Conservation (phyloP, 2,888 invertebrate species). For the Ferrisia virgata region DNA sequence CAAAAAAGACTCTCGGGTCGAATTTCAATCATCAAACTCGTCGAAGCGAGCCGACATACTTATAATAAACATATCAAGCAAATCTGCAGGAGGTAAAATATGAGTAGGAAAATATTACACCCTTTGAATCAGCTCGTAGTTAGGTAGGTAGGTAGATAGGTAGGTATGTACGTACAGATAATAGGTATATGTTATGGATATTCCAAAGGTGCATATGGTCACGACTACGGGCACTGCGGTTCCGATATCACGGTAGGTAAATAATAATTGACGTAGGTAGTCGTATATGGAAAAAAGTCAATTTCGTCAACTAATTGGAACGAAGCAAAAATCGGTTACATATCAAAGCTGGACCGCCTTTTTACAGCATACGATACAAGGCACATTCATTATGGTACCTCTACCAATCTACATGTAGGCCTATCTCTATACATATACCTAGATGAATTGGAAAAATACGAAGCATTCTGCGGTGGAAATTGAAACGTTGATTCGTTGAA, state of each 20-base stretch:
- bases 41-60: neutral
- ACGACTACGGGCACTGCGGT: no score
- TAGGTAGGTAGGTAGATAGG: no score
- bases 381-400: no score
- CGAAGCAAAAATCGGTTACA: neutral
- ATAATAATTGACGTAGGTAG: neutral
- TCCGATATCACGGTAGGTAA: neutral
- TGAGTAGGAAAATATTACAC: neutral
- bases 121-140: neutral
- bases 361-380: no score
- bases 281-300: neutral
- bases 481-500: constrained; percentile 1
- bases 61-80: neutral
- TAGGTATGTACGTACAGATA: no score
- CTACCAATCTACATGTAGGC: no score
- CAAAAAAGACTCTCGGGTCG: neutral
- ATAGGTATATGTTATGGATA: no score
- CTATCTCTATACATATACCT: no score
- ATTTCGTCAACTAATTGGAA: constrained; percentile 14
- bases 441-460: neutral
- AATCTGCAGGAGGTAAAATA: neutral
- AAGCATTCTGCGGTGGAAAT: neutral
- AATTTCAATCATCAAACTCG: neutral
- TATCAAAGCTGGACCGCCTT: neutral
- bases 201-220: no score